phyloP scores from a whole-genome alignment of 2,888 invertebrate species.

The Chymomyza caudatula region DNA sequence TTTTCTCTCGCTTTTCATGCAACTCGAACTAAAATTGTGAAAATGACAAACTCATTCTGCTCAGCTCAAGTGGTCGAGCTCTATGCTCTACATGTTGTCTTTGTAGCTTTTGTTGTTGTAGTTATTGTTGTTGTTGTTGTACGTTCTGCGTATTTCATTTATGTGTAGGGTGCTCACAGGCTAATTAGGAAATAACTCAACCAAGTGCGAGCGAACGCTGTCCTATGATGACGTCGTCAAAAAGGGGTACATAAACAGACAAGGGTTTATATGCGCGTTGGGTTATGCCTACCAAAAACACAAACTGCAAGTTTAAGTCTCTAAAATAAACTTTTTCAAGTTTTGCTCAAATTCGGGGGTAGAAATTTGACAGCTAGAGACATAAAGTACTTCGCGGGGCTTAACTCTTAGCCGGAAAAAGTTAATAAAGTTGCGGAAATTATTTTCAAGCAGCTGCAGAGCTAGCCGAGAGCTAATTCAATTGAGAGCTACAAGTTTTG shows the following conservation, averaged over 20 bases:
- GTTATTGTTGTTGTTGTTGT: background rate
- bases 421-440: background rate
- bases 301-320: background rate
- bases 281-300: background rate
- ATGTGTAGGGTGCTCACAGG: slow-evolving; percentile 57
- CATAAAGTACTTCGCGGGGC: too few relatives aligned
- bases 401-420: background rate
- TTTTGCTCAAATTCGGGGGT: background rate
- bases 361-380: too few relatives aligned
- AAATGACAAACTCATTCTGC: slow-evolving; percentile 53
- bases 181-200: slow-evolving; percentile 68
- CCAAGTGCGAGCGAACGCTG: slow-evolving; percentile 33
- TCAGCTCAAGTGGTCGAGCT: slow-evolving; percentile 44
- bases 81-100: slow-evolving; percentile 13
- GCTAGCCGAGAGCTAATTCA: background rate
- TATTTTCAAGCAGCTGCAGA: background rate
- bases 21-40: slow-evolving; percentile 34
- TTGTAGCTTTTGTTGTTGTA: background rate
- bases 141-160: background rate
- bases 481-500: background rate
- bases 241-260: slow-evolving; percentile 22
- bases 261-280: too few relatives aligned
- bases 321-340: background rate
- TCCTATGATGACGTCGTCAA: slow-evolving; percentile 56
- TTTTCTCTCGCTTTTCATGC: background rate